Evolutionary conservation across 2,797 vertebrate genomes (phyloP).

Genomic region (Argya squamiceps): DNA sequence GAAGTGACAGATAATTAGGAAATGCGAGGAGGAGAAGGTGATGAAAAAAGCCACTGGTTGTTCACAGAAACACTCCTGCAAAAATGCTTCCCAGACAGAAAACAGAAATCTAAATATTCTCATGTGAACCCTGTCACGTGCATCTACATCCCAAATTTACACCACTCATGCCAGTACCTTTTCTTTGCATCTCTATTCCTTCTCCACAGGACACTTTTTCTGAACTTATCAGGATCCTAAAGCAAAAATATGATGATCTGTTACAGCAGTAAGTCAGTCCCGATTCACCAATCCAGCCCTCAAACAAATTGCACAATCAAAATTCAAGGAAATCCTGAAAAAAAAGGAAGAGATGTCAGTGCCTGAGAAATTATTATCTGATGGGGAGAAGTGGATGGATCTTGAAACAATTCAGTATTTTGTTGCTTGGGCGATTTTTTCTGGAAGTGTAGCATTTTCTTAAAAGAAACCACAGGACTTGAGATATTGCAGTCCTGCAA

Average conservation of each 20-base stretch:
- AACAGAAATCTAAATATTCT: not conserved
- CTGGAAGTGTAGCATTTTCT: not conserved
- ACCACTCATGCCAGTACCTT: not conserved
- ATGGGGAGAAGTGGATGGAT: not conserved
- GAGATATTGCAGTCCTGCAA: not conserved
- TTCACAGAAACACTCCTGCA: not conserved
- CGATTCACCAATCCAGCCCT: not conserved
- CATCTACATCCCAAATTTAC: not conserved
- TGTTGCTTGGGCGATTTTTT: not conserved
- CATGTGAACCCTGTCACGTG: not conserved
- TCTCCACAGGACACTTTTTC: not conserved
- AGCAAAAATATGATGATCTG: not conserved
- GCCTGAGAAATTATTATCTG: not conserved
- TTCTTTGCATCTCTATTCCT: not conserved
- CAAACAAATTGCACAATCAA: not conserved
- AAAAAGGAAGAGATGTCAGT: not conserved
- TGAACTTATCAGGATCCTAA: not conserved
- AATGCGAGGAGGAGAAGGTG: not conserved
- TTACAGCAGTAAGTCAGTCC: not conserved
- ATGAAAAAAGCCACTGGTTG: not conserved
- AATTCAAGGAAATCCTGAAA: not conserved
- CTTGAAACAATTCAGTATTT: not conserved
- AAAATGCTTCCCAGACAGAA: not conserved
- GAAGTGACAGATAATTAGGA: not conserved
- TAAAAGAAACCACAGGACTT: not conserved